Base-by-base conservation (phyloP, 2,888 invertebrate species). In the Hermaeophaga mercurialis region DNA sequence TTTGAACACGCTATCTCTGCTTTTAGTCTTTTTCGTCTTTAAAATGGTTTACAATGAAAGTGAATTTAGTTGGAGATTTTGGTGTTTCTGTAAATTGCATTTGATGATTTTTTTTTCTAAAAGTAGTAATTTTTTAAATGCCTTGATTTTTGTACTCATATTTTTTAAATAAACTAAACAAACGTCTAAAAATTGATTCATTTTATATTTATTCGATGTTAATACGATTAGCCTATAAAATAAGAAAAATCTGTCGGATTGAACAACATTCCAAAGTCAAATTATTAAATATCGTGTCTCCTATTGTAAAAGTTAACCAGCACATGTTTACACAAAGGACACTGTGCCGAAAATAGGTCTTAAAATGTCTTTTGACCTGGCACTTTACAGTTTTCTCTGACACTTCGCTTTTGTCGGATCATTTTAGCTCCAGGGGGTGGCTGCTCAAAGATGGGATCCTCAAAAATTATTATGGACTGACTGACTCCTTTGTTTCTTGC, bases 331-430 rank as follows among this genome's bases (percentile, higher is more conserved):
- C 57, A 57, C 52, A 57, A 48, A 53, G 53, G 57, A 53, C 57
- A 57, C 28, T 57, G 52, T 33, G 28, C 46, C 52, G 56, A 53
- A 57, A 57, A 52, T 47, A 33, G 52, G 48, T 38, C 47, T 36
- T 48, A 57, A 57, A 63, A 61, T 53, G 54, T 59, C 52, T 55
- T 48, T 58, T 59, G 61, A 63, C 61, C 62, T 60, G 63, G 57
- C 61, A 62, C 64, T 66, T 68, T 67, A 66, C 68, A 67, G 65
- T 64, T 66, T 62, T 56, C 63, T 61, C 68, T 67, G 67, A 69
- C 69, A 68, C 68, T 69, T 67, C 41, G 57, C 70, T 68, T 71
- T 71, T 71, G 72, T 70, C 72, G 72, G 72, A 59, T 62, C 66
- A 66, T 66, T 68, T 69, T 68, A 70, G 62, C 72, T 59, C 62